Evolutionary conservation across 2,888 invertebrate genomes (phyloP).

Genomic region (Timema cristinae): DNA sequence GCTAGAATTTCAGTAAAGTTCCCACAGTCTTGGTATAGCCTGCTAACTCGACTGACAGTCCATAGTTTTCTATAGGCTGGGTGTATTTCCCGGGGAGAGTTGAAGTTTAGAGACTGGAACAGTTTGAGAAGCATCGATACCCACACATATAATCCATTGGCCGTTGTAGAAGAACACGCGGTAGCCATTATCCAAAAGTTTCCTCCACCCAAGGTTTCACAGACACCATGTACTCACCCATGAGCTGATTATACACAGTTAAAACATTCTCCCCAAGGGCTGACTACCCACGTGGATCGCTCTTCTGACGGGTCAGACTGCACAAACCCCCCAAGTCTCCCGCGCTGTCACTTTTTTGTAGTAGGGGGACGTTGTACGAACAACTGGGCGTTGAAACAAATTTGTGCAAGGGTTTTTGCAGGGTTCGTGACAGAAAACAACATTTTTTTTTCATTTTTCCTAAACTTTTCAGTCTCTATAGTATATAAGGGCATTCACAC

Average conservation of each 20-base stretch:
- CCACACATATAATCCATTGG: constrained; percentile 62
- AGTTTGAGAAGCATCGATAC: constrained; percentile 47
- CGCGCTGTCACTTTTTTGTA: constrained; percentile 42
- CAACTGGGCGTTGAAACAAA: constrained; percentile 42
- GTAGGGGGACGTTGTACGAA: constrained; percentile 50
- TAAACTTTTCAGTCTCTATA: too few relatives aligned
- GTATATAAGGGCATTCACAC: too few relatives aligned
- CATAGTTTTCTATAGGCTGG: constrained; percentile 40
- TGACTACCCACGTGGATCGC: constrained; percentile 53
- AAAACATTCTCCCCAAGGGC: constrained; percentile 49
- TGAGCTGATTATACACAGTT: constrained; percentile 50
- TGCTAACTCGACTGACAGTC: constrained; percentile 40
- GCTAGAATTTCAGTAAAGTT: constrained; percentile 41
- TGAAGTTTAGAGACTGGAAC: constrained; percentile 44
- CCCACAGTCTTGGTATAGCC: constrained; percentile 40
- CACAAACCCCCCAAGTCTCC: constrained; percentile 43
- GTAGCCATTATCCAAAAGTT: constrained; percentile 46
- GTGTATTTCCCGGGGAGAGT: constrained; percentile 41
- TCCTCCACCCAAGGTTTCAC: constrained; percentile 55
- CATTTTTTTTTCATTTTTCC: too few relatives aligned
- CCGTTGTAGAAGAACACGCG: constrained; percentile 41
- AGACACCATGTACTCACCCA: constrained; percentile 54
- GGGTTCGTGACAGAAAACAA: too few relatives aligned
- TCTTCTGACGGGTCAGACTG: constrained; percentile 44
- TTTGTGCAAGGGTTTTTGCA: constrained; percentile 17